Evolutionary conservation across 2,797 vertebrate genomes (phyloP), one percentile per base, ranked within the genome.

Genomic region (Ctenochaetus hawaiiensis): DNA sequence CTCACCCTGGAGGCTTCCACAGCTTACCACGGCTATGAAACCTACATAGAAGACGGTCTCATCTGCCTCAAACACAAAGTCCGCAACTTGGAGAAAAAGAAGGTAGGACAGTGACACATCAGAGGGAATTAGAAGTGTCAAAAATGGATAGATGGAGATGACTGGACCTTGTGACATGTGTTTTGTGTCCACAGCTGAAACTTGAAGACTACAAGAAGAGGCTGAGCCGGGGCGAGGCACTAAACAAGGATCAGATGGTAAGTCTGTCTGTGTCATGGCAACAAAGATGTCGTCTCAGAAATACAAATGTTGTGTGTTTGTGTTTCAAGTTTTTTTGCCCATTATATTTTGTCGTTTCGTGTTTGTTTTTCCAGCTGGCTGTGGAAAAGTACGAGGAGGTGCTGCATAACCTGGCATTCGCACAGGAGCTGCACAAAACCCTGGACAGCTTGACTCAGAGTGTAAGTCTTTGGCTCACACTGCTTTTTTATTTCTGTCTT

Each of bases 21-120:
- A 9, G 67, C 93, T 59, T 96, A 97, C 84, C 95, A 96, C 6
- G 97, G 96, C 0, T 99, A 98, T 2, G 98, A 99, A 60, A 95
- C 89, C 45, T 99, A 99, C 82, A 95, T 99, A 39, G 97, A 99
- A 66, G 96, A 99, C 1, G 97, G 98, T 56, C 96, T 99, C 74
- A 96, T 99, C 93, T 99, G 97, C 89, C 95, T 99, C 77, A 97
- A 97, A 82, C 97, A 99, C 94, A 99, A 99, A 91, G 96, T 99
- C 53, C 96, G 98, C 79, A 99, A 99, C 92, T 94, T 99, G 76
- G 97, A 99, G 94, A 99, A 99, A 87, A 99, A 97, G 89, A 99
- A 98, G 97, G 98, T 99, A 93, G 70, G 75, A 18, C 8, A 26
- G 20, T 16, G 16, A 11, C 1, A 1, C 5, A 11, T 10, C 2